Evolutionary conservation across 2,888 invertebrate species (phyloP), one percentile per base, ranked within the genome.

Genomic region (Drosophila nr. perissopoda): DNA sequence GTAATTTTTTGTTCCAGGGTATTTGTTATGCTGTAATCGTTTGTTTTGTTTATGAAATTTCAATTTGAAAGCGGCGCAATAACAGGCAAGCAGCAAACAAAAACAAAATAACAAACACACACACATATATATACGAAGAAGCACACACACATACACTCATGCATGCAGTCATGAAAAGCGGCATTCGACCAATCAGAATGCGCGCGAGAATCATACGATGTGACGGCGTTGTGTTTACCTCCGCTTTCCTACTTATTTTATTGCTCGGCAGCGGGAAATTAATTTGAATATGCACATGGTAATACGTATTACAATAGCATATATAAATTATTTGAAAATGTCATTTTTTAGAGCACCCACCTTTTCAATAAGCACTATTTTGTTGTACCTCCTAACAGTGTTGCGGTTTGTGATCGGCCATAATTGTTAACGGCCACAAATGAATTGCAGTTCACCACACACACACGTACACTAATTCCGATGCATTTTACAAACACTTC

Each of bases 181-280:
- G 59, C 18, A 70, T 29, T 76, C 78, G 80, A 83, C 92, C 92
- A 92, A 92, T 92, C 92, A 92, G 82, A 91, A 74, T 64, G 63
- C 85, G 78, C 81, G 85, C 83, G 82, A 73, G 88, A 69, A 92
- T 92, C 92, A 92, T 92, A 92, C 92, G 92, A 92, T 92, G 84
- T 92, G 91, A 91, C 91, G 91, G 87, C 53, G 27, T 40, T 42
- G 63, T 27, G 61, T 67, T 64, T 70, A 78, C 60, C 54, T 21
- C 42, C 48, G 42, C 54, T 71, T 75, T 70, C 25, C 63, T 42
- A 61, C 34, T 54, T 61, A 68, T 53, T 49, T 45, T 45, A 45
- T 45, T 25, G 25, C 45, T 45, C 29, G 10, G 13, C n/a, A 70
- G 25, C 42, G 29, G 34, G 40, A 27, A 71, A 61, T 64, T 49